Base-by-base conservation (phyloP, 2,888 invertebrate genomes). In the Ceratothoa steindachneri region DNA sequence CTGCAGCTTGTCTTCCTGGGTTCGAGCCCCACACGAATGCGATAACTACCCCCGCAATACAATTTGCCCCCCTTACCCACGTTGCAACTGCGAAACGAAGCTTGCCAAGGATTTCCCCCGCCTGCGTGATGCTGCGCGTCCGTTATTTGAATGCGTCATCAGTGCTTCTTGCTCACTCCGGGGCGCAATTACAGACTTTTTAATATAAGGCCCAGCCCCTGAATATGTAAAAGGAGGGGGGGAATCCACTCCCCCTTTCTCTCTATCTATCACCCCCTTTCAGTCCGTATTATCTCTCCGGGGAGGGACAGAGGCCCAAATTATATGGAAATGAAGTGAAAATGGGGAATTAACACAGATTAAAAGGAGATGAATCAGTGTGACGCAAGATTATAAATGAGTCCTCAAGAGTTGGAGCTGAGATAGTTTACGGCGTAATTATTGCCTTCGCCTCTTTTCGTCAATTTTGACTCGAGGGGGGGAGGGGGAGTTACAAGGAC, bases 271-370 rank as follows among this genome's bases (percentile, higher is more conserved):
- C 52, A n/a, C 52, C 19, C 52, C 19, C 52, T 51, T 19, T 51
- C 52, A n/a, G n/a, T 51, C 3, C 3, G 1, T 60, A n/a, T 24
- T 60, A n/a, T 60, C 60, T 60, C 60, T 60, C 60, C 27, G 55
- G 19, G 19, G 55, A 55, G 24, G 55, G 24, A 55, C 15, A 55
- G 9, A 55, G 55, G 24, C 55, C 24, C 24, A 55, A 55, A 55
- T 55, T 55, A 55, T 55, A 55, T 55, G 55, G 55, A 55, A 55
- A 55, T 55, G 55, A 55, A 55, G 55, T 22, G 15, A 55, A 55
- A 55, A 55, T 55, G 55, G 19, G 55, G 55, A 12, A 55, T 55
- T 55, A 55, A 55, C 55, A 55, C 19, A 19, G 55, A 55, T 55
- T 55, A 55, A 55, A 22, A 19, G 19, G 15, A 12, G 24, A 55